phyloP scores from a whole-genome alignment of 2,113 vertebrate genomes.

The Ivindomyrus marchei region DNA sequence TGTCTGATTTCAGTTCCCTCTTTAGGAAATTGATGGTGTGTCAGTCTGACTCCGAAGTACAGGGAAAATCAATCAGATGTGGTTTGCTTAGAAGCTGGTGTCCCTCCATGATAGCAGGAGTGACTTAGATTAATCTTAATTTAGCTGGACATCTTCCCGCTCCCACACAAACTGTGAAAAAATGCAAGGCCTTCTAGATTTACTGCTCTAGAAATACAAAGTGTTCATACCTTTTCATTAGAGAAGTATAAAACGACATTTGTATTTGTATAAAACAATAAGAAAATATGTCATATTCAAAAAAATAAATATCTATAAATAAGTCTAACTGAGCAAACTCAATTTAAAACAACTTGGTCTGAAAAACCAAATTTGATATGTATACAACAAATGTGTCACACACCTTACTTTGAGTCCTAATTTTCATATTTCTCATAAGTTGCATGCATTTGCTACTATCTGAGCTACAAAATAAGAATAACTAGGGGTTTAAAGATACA shows the following conservation, averaged over 20 bases:
- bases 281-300: neutral
- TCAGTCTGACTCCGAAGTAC: neutral
- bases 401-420: neutral
- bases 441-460: neutral
- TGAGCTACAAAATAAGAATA: neutral
- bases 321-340: neutral
- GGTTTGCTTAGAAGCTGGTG: slow-evolving; percentile 13
- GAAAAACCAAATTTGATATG: neutral
- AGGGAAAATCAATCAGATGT: slow-evolving; percentile 13
- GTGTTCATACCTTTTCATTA: slow-evolving; percentile 16
- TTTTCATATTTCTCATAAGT: neutral
- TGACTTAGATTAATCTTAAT: slow-evolving; percentile 19
- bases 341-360: neutral
- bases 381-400: neutral
- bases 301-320: neutral
- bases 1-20: neutral
- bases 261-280: neutral
- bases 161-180: neutral
- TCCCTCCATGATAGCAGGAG: neutral
- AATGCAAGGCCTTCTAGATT: neutral
- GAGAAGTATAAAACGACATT: neutral
- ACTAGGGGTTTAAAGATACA: neutral
- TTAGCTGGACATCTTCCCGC: slow-evolving; percentile 1
- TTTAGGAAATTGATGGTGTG: slow-evolving; percentile 18
- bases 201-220: neutral